phyloP scores from a whole-genome alignment of 2,888 invertebrate genomes.

The Plagodis dolabraria region DNA sequence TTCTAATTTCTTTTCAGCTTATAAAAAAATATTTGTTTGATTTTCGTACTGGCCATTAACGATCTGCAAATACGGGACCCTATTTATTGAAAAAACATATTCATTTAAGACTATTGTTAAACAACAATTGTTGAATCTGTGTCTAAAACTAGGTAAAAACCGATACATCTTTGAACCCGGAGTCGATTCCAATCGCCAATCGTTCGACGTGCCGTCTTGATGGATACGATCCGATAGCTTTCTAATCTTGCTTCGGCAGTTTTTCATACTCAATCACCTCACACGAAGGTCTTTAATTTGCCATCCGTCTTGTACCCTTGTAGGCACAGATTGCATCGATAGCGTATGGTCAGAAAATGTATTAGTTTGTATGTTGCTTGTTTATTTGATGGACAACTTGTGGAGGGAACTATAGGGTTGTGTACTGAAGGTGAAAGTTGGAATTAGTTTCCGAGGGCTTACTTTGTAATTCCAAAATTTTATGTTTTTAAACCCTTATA shows the following conservation, averaged over 20 bases:
- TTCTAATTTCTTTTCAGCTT: too few species aligned
- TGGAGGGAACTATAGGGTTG: constrained; percentile 3
- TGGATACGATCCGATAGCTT: constrained; percentile 57
- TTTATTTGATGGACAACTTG: constrained; percentile 8
- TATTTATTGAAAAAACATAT: too few species aligned
- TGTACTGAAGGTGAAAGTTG: not conserved
- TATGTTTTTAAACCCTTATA: too few species aligned
- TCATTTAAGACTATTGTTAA: too few species aligned
- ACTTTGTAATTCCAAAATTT: too few species aligned
- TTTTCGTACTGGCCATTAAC: too few species aligned
- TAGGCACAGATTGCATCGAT: constrained; percentile 43
- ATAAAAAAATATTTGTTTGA: too few species aligned
- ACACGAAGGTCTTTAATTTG: constrained; percentile 68
- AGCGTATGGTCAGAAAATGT: constrained; percentile 28
- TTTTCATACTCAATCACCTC: constrained; percentile 80
- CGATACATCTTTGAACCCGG: constrained; percentile 14
- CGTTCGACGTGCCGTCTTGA: constrained; percentile 38
- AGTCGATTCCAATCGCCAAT: constrained; percentile 28
- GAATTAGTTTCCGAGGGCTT: not conserved
- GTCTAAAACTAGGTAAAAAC: not conserved
- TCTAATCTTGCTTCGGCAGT: constrained; percentile 67
- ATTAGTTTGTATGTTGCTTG: constrained; percentile 14
- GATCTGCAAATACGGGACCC: too few species aligned
- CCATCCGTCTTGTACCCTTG: constrained; percentile 74
- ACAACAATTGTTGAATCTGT: not conserved